Evolutionary conservation across 1,140 invertebrate species (phyloP), one percentile per base, ranked within the genome.

Genomic region (Neoseiulus cucumeris): DNA sequence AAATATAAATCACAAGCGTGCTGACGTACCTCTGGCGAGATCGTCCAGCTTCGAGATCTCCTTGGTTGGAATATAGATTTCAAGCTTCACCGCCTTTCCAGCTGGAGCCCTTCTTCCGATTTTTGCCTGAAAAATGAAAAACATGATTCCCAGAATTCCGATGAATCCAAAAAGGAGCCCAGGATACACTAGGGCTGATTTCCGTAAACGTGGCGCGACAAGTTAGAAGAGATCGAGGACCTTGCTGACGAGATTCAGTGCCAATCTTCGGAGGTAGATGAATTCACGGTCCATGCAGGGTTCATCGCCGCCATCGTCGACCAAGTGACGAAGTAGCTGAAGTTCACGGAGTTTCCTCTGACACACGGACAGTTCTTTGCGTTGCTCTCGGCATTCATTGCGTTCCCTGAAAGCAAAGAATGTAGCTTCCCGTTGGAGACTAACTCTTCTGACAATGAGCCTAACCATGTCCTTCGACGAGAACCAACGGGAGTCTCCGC

Each of bases 341-440:
- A 59, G 51, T 6, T 59, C 51, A 14, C 33, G 25, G 1, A 59
- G 51, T 33, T 59, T 59, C 9, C 33, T 59, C 22, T 59, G 51
- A 25, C 51, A 59, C 12, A 33, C 33, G 22, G 22, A 29, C 1
- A 59, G 51, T 25, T 59, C 51, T 33, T 25, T 59, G 51, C 51
- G 51, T 33, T 59, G 51, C 22, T 59, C 51, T 9, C 51, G 51
- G 22, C 51, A 59, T 25, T 59, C 51, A 20, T 59, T 59, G 51
- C 51, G 51, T 9, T 59, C 51, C 14, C 51, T 59, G 51, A 18
- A 25, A n/a, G 2, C 2, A n/a, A 6, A 17, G 22, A 25, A 5
- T 20, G n/a, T n/a, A n/a, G n/a, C n/a, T n/a, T n/a, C n/a, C n/a
- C n/a, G n/a, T n/a, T n/a, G n/a, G n/a, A n/a, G n/a, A n/a, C n/a